phyloP scores from a whole-genome alignment of 1,140 invertebrate genomes.

The Oppia nitens region DNA sequence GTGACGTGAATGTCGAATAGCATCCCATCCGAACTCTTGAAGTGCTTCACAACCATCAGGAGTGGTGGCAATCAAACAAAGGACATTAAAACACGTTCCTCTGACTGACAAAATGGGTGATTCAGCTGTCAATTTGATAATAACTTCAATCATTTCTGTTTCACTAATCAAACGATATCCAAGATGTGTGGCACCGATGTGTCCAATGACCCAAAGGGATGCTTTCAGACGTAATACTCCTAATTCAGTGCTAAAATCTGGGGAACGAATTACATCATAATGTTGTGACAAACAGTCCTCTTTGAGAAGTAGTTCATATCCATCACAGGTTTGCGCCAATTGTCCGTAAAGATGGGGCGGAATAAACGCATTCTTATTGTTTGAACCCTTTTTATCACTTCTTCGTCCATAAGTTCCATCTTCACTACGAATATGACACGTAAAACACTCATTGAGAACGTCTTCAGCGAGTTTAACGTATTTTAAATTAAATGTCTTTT shows the following conservation, averaged over 20 bases:
- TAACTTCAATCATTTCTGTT: conserved; percentile 38
- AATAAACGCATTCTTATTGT: conserved; percentile 41
- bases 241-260: conserved; percentile 24
- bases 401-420: conserved; percentile 55
- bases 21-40: conserved; percentile 57
- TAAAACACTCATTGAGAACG: conserved; percentile 66
- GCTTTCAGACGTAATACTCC: conserved; percentile 48
- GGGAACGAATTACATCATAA: conserved; percentile 19
- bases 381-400: conserved; percentile 20
- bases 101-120: conserved; percentile 66
- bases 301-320: conserved; percentile 25
- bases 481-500: conserved; percentile 33
- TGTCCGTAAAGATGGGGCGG: conserved; percentile 77
- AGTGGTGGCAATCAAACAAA: conserved; percentile 66
- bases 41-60: conserved; percentile 57
- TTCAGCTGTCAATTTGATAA: conserved; percentile 51
- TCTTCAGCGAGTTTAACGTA: conserved; percentile 78
- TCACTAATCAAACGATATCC: conserved; percentile 52
- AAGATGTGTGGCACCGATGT: conserved; percentile 51
- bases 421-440: conserved; percentile 58
- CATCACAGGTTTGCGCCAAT: conserved; percentile 54
- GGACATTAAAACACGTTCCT: conserved; percentile 65
- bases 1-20: conserved; percentile 56
- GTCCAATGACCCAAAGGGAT: conserved; percentile 72
- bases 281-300: background rate